Conservation (phyloP, 2,797 vertebrate species). For the Helostoma temminkii region DNA sequence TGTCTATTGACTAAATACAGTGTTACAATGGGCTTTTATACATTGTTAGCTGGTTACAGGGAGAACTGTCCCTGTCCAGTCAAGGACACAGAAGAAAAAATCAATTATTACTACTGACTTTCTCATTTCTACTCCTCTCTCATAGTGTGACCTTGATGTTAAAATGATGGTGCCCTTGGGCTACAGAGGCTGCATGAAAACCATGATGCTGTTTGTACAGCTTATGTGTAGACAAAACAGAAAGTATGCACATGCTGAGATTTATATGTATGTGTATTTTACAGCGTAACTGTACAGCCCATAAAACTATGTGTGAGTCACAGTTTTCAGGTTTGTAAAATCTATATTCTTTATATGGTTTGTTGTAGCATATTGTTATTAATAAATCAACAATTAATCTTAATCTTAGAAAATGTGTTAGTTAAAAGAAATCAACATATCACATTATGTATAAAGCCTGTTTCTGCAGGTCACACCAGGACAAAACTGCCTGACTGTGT, state of each 20-base stretch:
- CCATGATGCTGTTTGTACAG: constrained; percentile 5
- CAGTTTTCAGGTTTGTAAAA: constrained; percentile 5
- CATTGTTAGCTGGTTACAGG: constrained; percentile 9
- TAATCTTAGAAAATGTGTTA: too few relatives aligned
- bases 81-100: constrained; percentile 44
- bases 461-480: constrained; percentile 21
- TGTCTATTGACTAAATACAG: constrained; percentile 50
- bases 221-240: neutral
- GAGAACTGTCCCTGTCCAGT: constrained; percentile 37
- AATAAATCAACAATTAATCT: constrained; percentile 4
- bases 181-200: constrained; percentile 42
- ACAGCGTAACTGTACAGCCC: neutral
- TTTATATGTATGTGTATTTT: constrained; percentile 7
- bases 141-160: constrained; percentile 45
- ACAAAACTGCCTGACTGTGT: constrained; percentile 45
- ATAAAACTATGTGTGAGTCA: neutral
- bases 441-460: constrained; percentile 4
- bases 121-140: constrained; percentile 33
- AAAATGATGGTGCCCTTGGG: constrained; percentile 24
- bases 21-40: constrained; percentile 19
- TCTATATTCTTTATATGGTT: too few relatives aligned
- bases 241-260: neutral
- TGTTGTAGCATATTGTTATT: neutral
- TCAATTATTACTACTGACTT: constrained; percentile 29
- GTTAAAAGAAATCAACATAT: too few relatives aligned